Conservation (phyloP, 2,888 invertebrate genomes). For the Desoria tigrina region DNA sequence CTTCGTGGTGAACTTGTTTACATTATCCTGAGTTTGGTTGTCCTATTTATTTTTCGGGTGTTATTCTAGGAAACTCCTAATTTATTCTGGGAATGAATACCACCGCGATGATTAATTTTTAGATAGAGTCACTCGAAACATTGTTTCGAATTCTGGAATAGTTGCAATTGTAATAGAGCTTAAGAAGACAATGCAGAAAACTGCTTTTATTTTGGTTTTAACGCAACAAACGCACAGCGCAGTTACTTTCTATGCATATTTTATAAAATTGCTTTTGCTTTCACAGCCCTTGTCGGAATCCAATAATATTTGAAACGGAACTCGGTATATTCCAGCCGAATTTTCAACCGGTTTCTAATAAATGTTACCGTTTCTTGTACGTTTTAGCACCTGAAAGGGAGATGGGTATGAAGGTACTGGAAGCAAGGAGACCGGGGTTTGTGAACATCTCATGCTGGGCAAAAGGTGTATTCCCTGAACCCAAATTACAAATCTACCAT, state of each 20-base stretch:
- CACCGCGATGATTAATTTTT: neutral
- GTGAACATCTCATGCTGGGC: constrained; percentile 53
- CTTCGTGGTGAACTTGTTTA: neutral
- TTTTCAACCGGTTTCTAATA: too few relatives aligned
- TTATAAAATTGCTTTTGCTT: too few relatives aligned
- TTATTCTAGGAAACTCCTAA: neutral
- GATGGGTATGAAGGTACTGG: constrained; percentile 50
- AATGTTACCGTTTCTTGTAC: too few relatives aligned
- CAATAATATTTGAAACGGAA: too few relatives aligned
- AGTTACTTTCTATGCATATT: too few relatives aligned
- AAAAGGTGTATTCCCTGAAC: constrained; percentile 49
- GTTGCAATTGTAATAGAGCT: too few relatives aligned
- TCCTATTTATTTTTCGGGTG: neutral
- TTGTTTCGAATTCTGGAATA: neutral
- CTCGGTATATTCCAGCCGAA: too few relatives aligned
- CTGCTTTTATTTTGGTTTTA: too few relatives aligned
- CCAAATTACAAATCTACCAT: constrained; percentile 48
- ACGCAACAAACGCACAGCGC: too few relatives aligned
- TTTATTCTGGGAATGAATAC: constrained; percentile 8
- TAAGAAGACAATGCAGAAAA: too few relatives aligned
- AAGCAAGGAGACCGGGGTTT: constrained; percentile 41
- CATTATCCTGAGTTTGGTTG: too few relatives aligned
- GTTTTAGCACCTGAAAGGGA: constrained; percentile 52
- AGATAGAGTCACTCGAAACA: neutral
- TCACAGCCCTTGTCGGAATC: too few relatives aligned